phyloP scores from a whole-genome alignment of 2,113 vertebrate species.

The Brienomyrus longianalis region DNA sequence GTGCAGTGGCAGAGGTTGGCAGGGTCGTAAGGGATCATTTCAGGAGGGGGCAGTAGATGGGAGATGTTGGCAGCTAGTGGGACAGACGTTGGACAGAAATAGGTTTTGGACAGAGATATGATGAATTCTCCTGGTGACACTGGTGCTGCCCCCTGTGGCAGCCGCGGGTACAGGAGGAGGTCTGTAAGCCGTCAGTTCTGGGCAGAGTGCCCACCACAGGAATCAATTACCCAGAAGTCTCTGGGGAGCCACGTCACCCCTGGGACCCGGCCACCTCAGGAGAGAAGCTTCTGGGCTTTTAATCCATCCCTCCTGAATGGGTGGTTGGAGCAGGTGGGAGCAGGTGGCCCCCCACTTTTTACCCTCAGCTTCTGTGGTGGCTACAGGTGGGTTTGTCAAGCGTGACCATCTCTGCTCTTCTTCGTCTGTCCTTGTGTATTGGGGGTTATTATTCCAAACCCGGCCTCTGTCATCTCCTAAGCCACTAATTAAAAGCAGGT shows the following conservation, averaged over 20 bases:
- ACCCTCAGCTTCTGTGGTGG: not conserved
- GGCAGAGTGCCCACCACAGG: slow-evolving; percentile 1
- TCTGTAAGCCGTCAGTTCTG: not conserved
- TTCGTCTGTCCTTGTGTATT: not conserved
- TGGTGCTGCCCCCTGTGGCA: not conserved
- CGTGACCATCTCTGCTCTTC: not conserved
- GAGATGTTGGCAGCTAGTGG: not conserved
- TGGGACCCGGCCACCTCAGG: not conserved
- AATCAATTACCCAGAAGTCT: slow-evolving; percentile 7
- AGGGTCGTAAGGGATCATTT: not conserved
- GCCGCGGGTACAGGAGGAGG: not conserved
- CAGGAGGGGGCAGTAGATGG: not conserved
- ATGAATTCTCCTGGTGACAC: not conserved
- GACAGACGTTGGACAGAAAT: not conserved
- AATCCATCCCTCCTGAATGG: not conserved
- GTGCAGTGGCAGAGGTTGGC: not conserved
- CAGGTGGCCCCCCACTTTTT: not conserved
- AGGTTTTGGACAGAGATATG: not conserved
- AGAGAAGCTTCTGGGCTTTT: not conserved
- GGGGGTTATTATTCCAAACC: slow-evolving; percentile 31
- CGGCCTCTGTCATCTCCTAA: slow-evolving; percentile 26
- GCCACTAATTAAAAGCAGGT: slow-evolving; percentile 37
- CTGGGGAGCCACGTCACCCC: not conserved
- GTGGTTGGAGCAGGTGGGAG: not conserved
- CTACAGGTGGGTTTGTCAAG: not conserved